Conservation (phyloP, 2,113 vertebrate species). For the Oenanthe melanoleuca region DNA sequence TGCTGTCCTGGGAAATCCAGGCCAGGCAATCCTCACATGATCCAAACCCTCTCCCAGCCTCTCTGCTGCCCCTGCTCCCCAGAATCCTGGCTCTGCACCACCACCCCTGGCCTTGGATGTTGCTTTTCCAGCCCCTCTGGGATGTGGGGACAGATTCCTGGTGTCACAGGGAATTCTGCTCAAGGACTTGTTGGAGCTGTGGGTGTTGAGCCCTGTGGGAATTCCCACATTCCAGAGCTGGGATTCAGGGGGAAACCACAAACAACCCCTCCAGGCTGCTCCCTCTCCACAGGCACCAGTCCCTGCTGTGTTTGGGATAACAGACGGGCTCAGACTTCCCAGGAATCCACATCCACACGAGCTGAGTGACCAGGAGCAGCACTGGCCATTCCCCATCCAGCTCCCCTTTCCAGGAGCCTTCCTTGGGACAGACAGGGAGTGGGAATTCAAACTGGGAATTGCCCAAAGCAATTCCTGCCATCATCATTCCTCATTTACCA, state of each 20-base stretch:
- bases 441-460: not conserved
- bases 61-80: rapidly evolving
- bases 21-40: rapidly evolving
- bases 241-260: not conserved
- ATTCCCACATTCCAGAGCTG: not conserved
- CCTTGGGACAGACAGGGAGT: rapidly evolving
- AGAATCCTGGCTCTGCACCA: not conserved
- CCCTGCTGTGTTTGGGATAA: not conserved
- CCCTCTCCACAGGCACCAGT: not conserved
- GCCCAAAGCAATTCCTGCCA: not conserved
- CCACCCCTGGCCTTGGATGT: not conserved
- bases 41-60: not conserved
- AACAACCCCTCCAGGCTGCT: rapidly evolving
- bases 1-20: not conserved
- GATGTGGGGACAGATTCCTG: not conserved
- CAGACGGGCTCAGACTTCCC: not conserved
- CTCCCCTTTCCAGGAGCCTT: not conserved
- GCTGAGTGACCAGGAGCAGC: not conserved
- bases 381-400: rapidly evolving
- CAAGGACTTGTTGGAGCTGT: rapidly evolving
- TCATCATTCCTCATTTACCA: not conserved
- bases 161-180: not conserved
- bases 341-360: not conserved
- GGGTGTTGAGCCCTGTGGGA: rapidly evolving
- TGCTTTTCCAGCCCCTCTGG: not conserved